Evolutionary conservation across 2,797 vertebrate genomes (phyloP), one percentile per base, ranked within the genome.

Genomic region (Poeciliopsis gracilis): DNA sequence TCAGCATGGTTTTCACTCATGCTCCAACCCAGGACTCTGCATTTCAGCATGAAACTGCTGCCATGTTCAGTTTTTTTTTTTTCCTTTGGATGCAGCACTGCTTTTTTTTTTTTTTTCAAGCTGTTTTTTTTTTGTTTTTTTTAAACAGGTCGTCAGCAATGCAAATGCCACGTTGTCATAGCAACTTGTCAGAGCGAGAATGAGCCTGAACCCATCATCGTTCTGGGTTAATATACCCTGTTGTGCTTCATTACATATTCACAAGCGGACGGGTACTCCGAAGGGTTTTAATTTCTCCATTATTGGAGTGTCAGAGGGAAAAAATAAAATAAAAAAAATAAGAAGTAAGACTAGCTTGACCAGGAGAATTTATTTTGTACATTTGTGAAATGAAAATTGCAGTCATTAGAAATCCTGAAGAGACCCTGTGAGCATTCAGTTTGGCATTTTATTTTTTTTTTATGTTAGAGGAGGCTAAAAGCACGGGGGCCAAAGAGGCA

Each of bases 151-250:
- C 63, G 12, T 77, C 69, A 67, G 73, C 30, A 18, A 79, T 73
- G 69, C 73, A 83, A 74, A 83, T 74, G 38, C 30, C n/a, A 41
- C 5, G 85, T 91, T 13, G 77, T 87, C 86, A 90, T 80, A 79
- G 83, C 84, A 89, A 91, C 84, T 2, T 51, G 36, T 76, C 55
- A 81, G 57, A 67, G 25, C 75, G 36, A 72, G 73, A 81, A 12
- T 16, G 63, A 79, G 51, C 72, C 81, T 84, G 55, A 78, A 81
- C 67, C 49, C 47, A 53, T 83, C 28, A 38, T 67, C 36, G 8
- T 74, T 90, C 79, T 78, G 51, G 63, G 76, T 86, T 87, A 79
- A 83, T 71, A 75, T 66, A 76, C 33, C 12, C 51, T 51, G 63
- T 74, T 81, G 70, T 74, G 75, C 20, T 69, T 74, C 70, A 77